Evolutionary conservation across 2,113 vertebrate species (phyloP).

Genomic region (Orycteropus afer): DNA sequence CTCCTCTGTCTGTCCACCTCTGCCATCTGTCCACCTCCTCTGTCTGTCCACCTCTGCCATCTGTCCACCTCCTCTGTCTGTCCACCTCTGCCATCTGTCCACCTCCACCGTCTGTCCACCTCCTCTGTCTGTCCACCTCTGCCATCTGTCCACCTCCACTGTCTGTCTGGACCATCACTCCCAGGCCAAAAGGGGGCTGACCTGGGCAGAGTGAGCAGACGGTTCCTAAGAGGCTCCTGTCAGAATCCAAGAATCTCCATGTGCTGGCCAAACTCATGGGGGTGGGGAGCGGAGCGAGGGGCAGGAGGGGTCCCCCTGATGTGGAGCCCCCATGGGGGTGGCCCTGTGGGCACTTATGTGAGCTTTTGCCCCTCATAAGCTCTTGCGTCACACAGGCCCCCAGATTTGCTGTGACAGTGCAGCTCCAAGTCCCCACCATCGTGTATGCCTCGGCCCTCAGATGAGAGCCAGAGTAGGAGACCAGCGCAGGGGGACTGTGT

Average conservation of each 20-base stretch:
- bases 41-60: too few relatives aligned
- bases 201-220: background rate
- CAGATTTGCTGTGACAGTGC: background rate
- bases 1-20: background rate
- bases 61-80: too few relatives aligned
- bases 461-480: background rate
- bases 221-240: background rate
- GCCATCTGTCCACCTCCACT: background rate
- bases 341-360: fast-evolving
- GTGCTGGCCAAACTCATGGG: background rate
- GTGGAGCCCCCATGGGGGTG: background rate
- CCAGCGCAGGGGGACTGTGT: fast-evolving
- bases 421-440: background rate
- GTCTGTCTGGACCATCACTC: background rate
- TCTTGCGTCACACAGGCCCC: fast-evolving
- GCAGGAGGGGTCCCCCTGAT: background rate
- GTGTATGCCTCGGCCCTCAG: background rate
- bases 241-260: background rate
- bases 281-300: background rate
- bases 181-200: background rate
- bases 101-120: too few relatives aligned
- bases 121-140: background rate
- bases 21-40: too few relatives aligned
- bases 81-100: too few relatives aligned
- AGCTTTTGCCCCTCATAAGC: background rate